These are phyloP conservation scores for Origma solitaria DNA, from an alignment of 2,113 vertebrate species.

Conservation along the genomic window DNA sequence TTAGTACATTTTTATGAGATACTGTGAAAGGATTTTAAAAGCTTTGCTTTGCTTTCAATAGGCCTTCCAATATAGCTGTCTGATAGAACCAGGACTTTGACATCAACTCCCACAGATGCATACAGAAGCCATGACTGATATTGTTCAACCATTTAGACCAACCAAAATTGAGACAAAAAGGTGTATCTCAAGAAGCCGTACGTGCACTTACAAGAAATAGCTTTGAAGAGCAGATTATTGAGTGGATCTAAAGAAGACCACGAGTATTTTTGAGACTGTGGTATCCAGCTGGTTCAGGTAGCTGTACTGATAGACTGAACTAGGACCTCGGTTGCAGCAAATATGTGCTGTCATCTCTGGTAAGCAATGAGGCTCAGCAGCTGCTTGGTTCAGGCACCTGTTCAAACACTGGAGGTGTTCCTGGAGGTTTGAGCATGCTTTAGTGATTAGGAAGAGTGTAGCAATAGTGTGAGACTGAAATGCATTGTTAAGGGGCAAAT, in stretches of 20 bases:
- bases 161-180: background rate
- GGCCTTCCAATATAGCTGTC: background rate
- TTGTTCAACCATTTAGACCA: background rate
- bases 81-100: background rate
- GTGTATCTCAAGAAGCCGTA: background rate
- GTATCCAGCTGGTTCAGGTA: background rate
- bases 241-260: background rate
- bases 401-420: background rate
- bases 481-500: background rate
- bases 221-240: background rate
- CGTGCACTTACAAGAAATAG: background rate
- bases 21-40: background rate
- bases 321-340: background rate
- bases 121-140: background rate
- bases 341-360: background rate
- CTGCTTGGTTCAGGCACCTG: background rate
- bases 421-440: background rate
- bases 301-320: background rate
- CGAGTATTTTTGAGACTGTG: background rate
- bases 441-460: background rate
- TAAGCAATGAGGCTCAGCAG: background rate
- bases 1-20: background rate
- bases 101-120: rapidly evolving
- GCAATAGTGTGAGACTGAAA: background rate
- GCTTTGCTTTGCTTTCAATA: background rate